Evolutionary conservation across 2,888 invertebrate genomes (phyloP).

Genomic region (Frankliniella intonsa): DNA sequence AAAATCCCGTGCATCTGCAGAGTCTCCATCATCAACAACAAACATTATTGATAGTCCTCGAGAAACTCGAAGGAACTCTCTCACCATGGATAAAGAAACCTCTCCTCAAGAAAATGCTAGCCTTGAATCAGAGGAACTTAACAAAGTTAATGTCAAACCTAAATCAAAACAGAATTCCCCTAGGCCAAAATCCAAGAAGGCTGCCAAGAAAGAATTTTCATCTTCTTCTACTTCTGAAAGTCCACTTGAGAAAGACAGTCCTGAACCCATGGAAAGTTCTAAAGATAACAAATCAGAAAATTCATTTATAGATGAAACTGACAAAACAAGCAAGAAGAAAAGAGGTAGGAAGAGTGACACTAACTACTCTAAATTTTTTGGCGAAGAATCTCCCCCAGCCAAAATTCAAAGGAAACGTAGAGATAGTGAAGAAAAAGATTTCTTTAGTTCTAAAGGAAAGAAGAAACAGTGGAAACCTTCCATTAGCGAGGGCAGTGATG

Average conservation of each 20-base stretch:
- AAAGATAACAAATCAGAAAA: background rate
- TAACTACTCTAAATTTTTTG: background rate
- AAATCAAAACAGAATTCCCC: background rate
- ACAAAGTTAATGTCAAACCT: background rate
- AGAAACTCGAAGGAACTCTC: background rate
- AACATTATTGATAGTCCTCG: background rate
- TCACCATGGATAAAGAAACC: background rate
- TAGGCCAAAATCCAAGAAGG: background rate
- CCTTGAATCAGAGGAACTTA: background rate
- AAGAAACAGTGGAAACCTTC: background rate
- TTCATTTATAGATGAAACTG: background rate
- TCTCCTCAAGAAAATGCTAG: background rate
- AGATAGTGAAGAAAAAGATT: background rate
- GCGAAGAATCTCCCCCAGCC: background rate
- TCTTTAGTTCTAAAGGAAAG: background rate
- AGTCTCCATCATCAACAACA: too few relatives aligned
- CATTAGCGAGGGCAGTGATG: background rate
- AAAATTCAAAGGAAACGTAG: background rate
- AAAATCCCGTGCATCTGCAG: background rate
- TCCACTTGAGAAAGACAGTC: background rate
- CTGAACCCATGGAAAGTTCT: background rate
- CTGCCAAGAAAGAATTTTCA: background rate
- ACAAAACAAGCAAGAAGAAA: background rate
- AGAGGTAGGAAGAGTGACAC: background rate
- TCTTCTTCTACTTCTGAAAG: background rate